Evolutionary conservation across 2,113 vertebrate species (phyloP).

Genomic region (Thunnus maccoyii): DNA sequence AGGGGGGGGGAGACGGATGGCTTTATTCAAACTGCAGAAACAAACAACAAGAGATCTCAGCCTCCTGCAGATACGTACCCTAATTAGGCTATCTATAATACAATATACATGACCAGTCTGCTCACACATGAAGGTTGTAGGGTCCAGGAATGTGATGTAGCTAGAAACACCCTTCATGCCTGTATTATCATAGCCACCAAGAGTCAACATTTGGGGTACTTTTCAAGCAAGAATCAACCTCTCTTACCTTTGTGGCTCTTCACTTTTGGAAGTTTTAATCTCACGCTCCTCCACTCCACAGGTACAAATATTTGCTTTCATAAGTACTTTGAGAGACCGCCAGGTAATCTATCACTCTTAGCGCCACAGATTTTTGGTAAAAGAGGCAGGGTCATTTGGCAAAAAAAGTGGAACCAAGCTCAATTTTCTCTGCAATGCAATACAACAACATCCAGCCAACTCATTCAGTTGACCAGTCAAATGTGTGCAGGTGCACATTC

Average conservation of each 20-base stretch:
- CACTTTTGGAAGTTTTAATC: background rate
- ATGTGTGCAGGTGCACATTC: background rate
- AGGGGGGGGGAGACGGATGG: slow-evolving; percentile 24
- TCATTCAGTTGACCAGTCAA: background rate
- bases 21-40: slow-evolving; percentile 45
- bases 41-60: slow-evolving; percentile 27
- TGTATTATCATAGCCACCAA: slow-evolving; percentile 55
- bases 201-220: background rate
- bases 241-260: background rate
- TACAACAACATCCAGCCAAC: background rate
- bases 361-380: no score
- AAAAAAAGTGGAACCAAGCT: no score
- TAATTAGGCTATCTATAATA: slow-evolving; percentile 11
- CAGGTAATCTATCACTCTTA: no score
- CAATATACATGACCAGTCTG: background rate
- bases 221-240: background rate
- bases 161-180: background rate
- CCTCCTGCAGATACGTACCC: background rate
- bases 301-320: no score
- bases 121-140: background rate
- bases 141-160: background rate
- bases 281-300: no score
- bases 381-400: no score
- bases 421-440: background rate
- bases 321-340: no score